Evolutionary conservation across 2,797 vertebrate species (phyloP), one percentile per base, ranked within the genome.

Genomic region (Alcedo atthis): DNA sequence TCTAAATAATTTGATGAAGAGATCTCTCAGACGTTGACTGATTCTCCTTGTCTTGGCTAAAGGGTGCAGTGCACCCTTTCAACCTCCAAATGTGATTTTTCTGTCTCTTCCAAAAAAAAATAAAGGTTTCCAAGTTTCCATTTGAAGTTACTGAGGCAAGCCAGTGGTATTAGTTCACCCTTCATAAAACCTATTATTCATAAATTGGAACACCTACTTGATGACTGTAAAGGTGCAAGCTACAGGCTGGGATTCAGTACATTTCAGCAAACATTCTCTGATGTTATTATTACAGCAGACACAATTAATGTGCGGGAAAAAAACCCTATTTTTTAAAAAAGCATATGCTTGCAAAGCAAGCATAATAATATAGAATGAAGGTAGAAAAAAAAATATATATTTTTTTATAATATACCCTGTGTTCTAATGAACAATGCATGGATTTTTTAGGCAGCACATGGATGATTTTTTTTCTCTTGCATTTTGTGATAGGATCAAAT

Each of bases 1-100:
- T 75, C 87, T 71, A 81, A 94, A 75, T 82, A 88, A 85, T 91
- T 93, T 77, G 78, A 88, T 4, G 1, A 57, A 86, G 54, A 61
- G 21, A 62, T 45, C 49, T 83, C 81, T 90, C 48, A 54, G 75
- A 37, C 0, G 1, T 58, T 90, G 83, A 68, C 68, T 71, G 43
- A 46, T 58, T 77, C 20, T 80, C 59, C 61, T 85, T 70, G 48
- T 57, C 87, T 88, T 86, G 90, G 85, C 71, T 82, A 66, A 80
- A 82, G 46, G 24, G n/a, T 40, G 37, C 43, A 80, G 33, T 43
- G 42, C 12, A 64, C 57, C 22, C 61, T 89, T 86, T 71, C 71
- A 86, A 42, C 54, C 21, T 90, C 54, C 57, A 68, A 80, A 90
- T 61, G 49, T 14, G 57, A 73, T 74, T 37, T 76, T 79, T 87